phyloP scores from a whole-genome alignment of 2,113 vertebrate genomes.

The Uria aalge region DNA sequence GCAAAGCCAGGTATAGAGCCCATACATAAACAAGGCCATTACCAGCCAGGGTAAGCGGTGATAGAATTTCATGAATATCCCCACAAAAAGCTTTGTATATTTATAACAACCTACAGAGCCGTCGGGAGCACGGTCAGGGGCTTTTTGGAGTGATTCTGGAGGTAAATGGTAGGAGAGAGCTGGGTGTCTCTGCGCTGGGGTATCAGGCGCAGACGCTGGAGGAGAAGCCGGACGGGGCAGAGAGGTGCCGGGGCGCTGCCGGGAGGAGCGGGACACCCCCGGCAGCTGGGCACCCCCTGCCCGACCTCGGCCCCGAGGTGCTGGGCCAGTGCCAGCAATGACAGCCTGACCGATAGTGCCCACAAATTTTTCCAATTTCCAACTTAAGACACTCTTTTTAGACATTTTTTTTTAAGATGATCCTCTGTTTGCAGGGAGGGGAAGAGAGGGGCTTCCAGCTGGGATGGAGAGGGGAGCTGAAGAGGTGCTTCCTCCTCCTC shows the following conservation, averaged over 20 bases:
- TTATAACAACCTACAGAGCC: slow-evolving; percentile 49
- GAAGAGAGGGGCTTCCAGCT: background rate
- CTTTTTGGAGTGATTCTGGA: background rate
- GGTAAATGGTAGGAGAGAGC: background rate
- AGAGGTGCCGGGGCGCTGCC: background rate
- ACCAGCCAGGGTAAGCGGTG: slow-evolving; percentile 38
- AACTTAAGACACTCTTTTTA: background rate
- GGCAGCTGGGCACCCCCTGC: background rate
- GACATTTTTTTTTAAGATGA: background rate
- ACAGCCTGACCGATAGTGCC: background rate
- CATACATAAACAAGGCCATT: slow-evolving; percentile 65
- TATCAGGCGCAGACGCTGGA: background rate
- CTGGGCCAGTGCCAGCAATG: background rate
- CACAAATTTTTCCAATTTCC: background rate
- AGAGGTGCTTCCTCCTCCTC: background rate
- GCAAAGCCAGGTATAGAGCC: slow-evolving; percentile 45
- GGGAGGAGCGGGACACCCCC: background rate
- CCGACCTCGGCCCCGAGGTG: rapidly evolving
- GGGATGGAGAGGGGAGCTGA: background rate
- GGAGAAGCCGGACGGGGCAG: background rate
- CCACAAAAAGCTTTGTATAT: slow-evolving; percentile 49
- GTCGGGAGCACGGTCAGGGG: slow-evolving; percentile 45
- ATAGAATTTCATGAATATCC: slow-evolving; percentile 65
- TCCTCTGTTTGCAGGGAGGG: background rate
- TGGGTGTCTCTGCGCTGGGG: rapidly evolving